A percentile compares a stretch with the other conserved stretches of the same genome.
phyloP scores from a whole-genome alignment of 2,888 invertebrate species.

The Polymixis lichenea region DNA sequence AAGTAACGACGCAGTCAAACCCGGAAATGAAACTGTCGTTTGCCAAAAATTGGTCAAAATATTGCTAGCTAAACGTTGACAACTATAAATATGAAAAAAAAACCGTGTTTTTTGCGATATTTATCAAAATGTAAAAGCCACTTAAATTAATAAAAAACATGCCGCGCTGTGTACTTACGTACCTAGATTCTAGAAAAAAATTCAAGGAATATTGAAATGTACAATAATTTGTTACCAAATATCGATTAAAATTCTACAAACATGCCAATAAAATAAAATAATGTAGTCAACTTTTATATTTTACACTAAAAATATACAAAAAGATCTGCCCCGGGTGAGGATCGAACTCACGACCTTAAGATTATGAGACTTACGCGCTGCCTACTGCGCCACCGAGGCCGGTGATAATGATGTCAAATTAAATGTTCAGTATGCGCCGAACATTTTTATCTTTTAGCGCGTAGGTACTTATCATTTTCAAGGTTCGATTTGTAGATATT shows the following conservation, averaged over 20 bases:
- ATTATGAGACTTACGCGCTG: conserved; percentile 97
- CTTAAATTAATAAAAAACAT: background rate
- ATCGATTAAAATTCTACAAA: background rate
- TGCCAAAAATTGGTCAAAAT: background rate
- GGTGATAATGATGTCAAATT: conserved; percentile 17
- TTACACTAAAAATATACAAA: conserved; percentile 35
- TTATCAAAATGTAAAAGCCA: conserved; percentile 1
- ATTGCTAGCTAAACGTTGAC: background rate
- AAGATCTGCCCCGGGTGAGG: conserved; percentile 68
- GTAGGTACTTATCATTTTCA: background rate
- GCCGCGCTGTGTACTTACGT: background rate
- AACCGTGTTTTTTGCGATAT: background rate
- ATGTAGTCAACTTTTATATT: background rate
- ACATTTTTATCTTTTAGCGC: conserved; percentile 7
- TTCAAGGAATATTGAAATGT: conserved; percentile 7
- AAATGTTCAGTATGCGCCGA: conserved; percentile 11
- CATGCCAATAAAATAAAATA: background rate
- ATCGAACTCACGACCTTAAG: conserved; percentile 93
- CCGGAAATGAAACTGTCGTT: background rate
- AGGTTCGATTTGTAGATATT: background rate
- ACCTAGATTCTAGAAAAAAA: background rate
- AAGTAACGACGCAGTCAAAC: background rate
- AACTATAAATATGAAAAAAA: background rate
- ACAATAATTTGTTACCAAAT: background rate
- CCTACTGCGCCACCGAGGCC: conserved; percentile 96